phyloP scores from a whole-genome alignment of 2,888 invertebrate genomes.

The Oxyscelio sp. region DNA sequence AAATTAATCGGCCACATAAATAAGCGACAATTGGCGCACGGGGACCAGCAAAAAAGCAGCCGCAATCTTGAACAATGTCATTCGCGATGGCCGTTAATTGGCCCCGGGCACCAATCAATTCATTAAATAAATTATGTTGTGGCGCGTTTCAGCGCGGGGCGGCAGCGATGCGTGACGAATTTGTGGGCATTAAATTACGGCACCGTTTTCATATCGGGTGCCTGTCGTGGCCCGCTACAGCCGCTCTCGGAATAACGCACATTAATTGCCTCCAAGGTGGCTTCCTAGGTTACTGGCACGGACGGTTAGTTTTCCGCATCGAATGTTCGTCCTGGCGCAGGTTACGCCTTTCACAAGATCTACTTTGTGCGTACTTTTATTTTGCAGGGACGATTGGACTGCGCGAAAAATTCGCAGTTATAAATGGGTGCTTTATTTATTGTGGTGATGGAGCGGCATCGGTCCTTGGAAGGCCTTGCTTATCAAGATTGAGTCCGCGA shows the following conservation, averaged over 20 bases:
- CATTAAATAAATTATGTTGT: conserved; percentile 34
- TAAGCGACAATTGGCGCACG: conserved; percentile 25
- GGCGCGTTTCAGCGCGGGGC: conserved; percentile 19
- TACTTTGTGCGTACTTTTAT: conserved; percentile 55
- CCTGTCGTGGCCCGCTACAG: conserved; percentile 50
- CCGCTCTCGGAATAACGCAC: conserved; percentile 53
- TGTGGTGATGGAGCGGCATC: not conserved
- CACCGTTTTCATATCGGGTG: conserved; percentile 64
- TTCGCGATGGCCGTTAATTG: conserved; percentile 56
- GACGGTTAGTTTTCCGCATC: conserved; percentile 69
- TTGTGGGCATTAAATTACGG: conserved; percentile 69
- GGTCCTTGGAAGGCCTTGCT: conserved; percentile 27
- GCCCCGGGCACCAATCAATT: conserved; percentile 57
- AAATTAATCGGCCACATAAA: conserved; percentile 28
- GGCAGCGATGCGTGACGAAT: conserved; percentile 69
- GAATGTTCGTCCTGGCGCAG: conserved; percentile 48
- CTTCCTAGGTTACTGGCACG: conserved; percentile 75
- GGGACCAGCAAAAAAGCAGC: too few species aligned
- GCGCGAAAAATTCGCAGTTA: too few species aligned
- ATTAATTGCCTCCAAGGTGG: conserved; percentile 62
- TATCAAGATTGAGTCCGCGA: too few species aligned
- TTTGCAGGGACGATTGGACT: not conserved
- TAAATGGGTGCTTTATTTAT: not conserved
- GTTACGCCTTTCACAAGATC: conserved; percentile 74
- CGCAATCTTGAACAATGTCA: conserved; percentile 58